phyloP scores from a whole-genome alignment of 2,797 vertebrate species.

The Tokudaia muenninki region DNA sequence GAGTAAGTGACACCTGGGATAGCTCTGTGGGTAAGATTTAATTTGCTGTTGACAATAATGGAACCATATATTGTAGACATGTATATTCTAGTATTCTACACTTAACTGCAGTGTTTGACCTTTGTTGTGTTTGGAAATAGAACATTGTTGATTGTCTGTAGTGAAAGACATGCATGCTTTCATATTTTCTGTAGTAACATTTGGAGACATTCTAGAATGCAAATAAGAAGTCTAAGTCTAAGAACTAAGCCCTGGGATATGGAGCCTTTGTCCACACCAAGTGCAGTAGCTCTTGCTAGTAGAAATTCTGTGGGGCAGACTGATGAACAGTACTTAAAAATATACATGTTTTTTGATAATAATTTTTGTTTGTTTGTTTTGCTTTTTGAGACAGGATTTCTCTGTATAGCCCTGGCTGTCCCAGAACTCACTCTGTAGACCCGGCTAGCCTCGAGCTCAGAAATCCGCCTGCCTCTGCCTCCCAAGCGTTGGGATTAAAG shows the following conservation, averaged over 20 bases:
- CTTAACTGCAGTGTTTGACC: slow-evolving; percentile 12
- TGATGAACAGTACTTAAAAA: slow-evolving; percentile 9
- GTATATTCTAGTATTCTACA: not conserved
- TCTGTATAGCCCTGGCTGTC: no score
- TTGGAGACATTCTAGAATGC: not conserved
- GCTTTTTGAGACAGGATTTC: no score
- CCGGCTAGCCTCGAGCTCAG: no score
- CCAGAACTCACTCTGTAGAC: no score
- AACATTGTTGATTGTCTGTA: slow-evolving; percentile 21
- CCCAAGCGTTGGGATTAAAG: no score
- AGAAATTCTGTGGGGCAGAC: slow-evolving; percentile 29
- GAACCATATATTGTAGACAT: not conserved
- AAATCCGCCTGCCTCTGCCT: no score
- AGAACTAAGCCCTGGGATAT: not conserved
- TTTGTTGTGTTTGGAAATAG: slow-evolving; percentile 20
- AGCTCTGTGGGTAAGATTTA: slow-evolving; percentile 50
- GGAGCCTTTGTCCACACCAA: not conserved
- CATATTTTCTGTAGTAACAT: slow-evolving; percentile 9
- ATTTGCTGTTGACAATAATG: slow-evolving; percentile 42
- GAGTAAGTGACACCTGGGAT: slow-evolving; percentile 92
- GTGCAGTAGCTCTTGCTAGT: slow-evolving; percentile 15
- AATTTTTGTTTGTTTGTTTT: not conserved
- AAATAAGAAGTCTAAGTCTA: not conserved
- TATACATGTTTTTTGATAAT: not conserved
- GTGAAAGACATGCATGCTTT: slow-evolving; percentile 29